These are phyloP conservation scores for Prunella fulvescens DNA, from an alignment of 2,113 vertebrate species.

Conservation along the genomic window DNA sequence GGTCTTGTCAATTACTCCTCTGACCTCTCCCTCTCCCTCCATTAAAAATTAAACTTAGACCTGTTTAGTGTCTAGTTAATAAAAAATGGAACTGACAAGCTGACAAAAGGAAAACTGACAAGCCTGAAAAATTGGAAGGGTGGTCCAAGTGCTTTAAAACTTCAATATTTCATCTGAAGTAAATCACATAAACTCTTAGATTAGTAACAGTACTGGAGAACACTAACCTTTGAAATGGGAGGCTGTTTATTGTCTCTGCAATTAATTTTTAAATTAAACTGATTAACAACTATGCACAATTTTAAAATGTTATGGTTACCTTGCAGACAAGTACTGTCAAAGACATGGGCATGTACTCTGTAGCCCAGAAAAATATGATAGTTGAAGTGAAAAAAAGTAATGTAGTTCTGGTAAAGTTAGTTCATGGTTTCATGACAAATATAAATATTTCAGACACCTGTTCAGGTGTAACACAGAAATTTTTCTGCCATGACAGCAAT, in stretches of 20 bases:
- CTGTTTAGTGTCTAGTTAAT: slow-evolving; percentile 14
- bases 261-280: neutral
- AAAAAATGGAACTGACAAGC: slow-evolving; percentile 32
- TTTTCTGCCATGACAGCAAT: neutral
- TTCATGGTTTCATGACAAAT: neutral
- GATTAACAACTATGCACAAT: neutral
- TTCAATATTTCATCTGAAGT: neutral
- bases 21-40: neutral
- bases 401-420: neutral
- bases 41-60: slow-evolving; percentile 37
- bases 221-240: neutral
- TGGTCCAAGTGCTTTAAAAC: neutral
- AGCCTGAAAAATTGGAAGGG: neutral
- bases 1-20: slow-evolving; percentile 7
- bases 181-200: neutral
- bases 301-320: neutral
- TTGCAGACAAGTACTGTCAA: neutral
- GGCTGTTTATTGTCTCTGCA: neutral
- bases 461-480: neutral
- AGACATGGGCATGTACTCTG: rapidly evolving
- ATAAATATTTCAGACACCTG: neutral
- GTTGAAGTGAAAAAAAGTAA: neutral
- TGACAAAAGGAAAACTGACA: slow-evolving; percentile 43
- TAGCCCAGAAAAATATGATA: neutral
- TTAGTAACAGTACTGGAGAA: neutral